phyloP scores from a whole-genome alignment of 2,113 vertebrate genomes.

The Aegotheles bennettii region DNA sequence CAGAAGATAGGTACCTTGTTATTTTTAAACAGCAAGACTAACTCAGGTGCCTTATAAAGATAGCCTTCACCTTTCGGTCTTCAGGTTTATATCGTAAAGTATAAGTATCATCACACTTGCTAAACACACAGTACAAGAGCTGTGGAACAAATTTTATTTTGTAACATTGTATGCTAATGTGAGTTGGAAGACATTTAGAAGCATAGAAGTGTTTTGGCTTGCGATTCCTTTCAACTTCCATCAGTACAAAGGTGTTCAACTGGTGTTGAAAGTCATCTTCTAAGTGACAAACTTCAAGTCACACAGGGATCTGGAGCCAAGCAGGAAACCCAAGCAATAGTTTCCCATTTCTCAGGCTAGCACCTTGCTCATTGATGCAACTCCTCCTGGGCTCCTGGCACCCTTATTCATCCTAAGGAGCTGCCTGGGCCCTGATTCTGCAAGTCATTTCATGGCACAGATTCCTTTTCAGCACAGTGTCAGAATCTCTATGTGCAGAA shows the following conservation, averaged over 20 bases:
- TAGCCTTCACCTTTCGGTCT: neutral
- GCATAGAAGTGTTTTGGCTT: neutral
- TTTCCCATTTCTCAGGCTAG: neutral
- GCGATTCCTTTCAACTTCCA: neutral
- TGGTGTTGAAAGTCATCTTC: neutral
- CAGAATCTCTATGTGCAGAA: neutral
- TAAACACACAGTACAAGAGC: neutral
- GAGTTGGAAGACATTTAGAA: neutral
- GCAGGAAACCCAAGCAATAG: neutral
- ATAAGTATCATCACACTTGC: neutral
- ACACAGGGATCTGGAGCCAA: neutral
- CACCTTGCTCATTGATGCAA: neutral
- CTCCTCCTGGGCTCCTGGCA: neutral
- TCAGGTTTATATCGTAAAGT: neutral
- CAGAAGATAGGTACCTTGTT: neutral
- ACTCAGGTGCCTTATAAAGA: neutral
- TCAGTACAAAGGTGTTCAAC: rapidly evolving
- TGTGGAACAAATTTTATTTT: neutral
- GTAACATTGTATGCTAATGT: rapidly evolving
- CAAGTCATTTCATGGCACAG: neutral
- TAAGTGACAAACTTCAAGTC: neutral
- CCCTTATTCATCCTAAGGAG: neutral
- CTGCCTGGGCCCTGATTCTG: neutral
- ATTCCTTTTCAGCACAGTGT: neutral
- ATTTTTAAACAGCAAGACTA: neutral